phyloP scores from a whole-genome alignment of 2,113 vertebrate species.

The Notarius quadriscutis region DNA sequence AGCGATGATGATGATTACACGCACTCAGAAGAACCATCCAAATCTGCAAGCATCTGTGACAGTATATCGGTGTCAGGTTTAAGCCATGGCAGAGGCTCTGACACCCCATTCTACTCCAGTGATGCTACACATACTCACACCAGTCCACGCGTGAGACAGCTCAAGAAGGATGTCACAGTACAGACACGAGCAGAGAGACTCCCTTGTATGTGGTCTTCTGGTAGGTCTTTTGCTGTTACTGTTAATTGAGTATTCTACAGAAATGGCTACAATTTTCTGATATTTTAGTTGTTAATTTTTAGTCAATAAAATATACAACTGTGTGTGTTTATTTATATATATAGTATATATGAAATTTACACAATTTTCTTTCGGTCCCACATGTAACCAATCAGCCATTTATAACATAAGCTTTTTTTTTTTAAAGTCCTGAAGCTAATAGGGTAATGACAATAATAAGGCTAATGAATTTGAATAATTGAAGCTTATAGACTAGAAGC shows the following conservation, averaged over 20 bases:
- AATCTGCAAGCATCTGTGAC: neutral
- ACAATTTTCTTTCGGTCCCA: neutral
- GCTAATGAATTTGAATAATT: neutral
- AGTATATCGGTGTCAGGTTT: constrained; percentile 9
- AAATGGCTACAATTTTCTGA: neutral
- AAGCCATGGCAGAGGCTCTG: constrained; percentile 8
- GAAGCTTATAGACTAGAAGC: neutral
- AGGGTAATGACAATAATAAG: neutral
- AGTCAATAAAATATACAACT: neutral
- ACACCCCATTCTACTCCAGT: constrained; percentile 26
- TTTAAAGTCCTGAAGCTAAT: neutral
- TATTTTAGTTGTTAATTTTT: neutral
- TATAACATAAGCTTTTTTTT: neutral
- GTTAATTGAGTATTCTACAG: neutral
- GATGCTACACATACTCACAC: constrained; percentile 40
- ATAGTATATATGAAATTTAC: too few relatives aligned
- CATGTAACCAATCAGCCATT: neutral
- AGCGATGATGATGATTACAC: constrained; percentile 8
- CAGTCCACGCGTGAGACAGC: rapidly evolving
- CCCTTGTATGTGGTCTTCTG: constrained; percentile 59
- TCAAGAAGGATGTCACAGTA: constrained; percentile 71
- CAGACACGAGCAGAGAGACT: constrained; percentile 73
- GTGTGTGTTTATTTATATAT: too few relatives aligned
- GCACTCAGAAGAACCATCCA: neutral
- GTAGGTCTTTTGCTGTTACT: constrained; percentile 66